phyloP scores from a whole-genome alignment of 1,140 invertebrate genomes.

The Drosophila takahashii region DNA sequence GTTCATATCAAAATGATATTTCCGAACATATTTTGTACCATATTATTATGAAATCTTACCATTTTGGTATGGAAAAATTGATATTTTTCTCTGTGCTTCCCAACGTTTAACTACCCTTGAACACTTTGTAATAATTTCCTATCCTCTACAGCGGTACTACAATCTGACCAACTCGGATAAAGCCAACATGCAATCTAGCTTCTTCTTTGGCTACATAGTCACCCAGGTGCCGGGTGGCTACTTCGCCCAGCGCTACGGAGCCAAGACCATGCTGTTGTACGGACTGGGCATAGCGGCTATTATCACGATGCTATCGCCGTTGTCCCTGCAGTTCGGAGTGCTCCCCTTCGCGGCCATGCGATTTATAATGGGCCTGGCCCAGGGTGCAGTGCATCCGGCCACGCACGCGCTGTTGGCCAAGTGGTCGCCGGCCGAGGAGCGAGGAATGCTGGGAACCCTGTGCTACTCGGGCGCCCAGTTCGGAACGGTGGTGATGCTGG shows the following conservation, averaged over 20 bases:
- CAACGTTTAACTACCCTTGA: background rate
- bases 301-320: slow-evolving; percentile 85
- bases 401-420: slow-evolving; percentile 92
- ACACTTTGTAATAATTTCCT: background rate
- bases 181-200: slow-evolving; percentile 86
- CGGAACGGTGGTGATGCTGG: slow-evolving; percentile 91
- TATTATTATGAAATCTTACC: too few species aligned
- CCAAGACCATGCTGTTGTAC: slow-evolving; percentile 85
- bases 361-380: slow-evolving; percentile 90
- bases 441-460: slow-evolving; percentile 86
- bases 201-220: slow-evolving; percentile 86
- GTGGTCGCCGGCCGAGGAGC: slow-evolving; percentile 89
- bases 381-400: slow-evolving; percentile 93
- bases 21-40: too few species aligned
- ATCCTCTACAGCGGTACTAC: slow-evolving; percentile 31
- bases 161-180: slow-evolving; percentile 32
- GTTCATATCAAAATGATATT: too few species aligned
- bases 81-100: too few species aligned
- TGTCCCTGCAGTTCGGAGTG: slow-evolving; percentile 85
- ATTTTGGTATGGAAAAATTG: too few species aligned
- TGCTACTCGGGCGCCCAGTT: slow-evolving; percentile 89
- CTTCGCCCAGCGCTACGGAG: slow-evolving; percentile 85
- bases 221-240: slow-evolving; percentile 79
- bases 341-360: slow-evolving; percentile 86
- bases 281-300: slow-evolving; percentile 82